Evolutionary conservation across 2,113 vertebrate genomes (phyloP).

Genomic region (Melanerpes formicivorus): DNA sequence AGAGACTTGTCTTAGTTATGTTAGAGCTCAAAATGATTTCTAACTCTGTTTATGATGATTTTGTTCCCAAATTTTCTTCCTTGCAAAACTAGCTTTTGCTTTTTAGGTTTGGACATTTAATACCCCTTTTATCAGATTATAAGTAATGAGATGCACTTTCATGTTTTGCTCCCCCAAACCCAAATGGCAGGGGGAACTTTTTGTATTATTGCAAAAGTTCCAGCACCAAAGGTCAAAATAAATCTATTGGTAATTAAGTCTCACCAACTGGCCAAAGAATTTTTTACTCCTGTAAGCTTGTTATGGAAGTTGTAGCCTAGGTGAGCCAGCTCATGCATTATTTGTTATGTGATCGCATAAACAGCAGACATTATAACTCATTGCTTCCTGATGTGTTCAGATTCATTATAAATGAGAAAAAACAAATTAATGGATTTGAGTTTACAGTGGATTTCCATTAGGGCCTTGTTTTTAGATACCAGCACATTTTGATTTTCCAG

Average conservation of each 20-base stretch:
- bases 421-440: background rate
- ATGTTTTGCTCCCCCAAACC: background rate
- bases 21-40: background rate
- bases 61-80: background rate
- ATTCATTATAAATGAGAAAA: slow-evolving; percentile 21
- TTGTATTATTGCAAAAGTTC: background rate
- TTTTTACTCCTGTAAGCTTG: background rate
- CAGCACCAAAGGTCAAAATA: background rate
- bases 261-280: background rate
- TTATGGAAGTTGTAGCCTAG: background rate
- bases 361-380: background rate
- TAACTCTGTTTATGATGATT: background rate
- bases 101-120: background rate
- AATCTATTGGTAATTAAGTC: background rate
- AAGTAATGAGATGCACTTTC: background rate
- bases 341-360: background rate
- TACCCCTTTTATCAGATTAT: background rate
- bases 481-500: slow-evolving; percentile 31
- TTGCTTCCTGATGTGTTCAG: background rate
- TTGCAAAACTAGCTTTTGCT: background rate
- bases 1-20: background rate
- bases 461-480: background rate
- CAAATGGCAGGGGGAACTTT: background rate
- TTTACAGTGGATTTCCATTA: background rate
- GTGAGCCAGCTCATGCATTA: background rate